Evolutionary conservation across 2,888 invertebrate genomes (phyloP).

Genomic region (Perizoma flavofasciatum): DNA sequence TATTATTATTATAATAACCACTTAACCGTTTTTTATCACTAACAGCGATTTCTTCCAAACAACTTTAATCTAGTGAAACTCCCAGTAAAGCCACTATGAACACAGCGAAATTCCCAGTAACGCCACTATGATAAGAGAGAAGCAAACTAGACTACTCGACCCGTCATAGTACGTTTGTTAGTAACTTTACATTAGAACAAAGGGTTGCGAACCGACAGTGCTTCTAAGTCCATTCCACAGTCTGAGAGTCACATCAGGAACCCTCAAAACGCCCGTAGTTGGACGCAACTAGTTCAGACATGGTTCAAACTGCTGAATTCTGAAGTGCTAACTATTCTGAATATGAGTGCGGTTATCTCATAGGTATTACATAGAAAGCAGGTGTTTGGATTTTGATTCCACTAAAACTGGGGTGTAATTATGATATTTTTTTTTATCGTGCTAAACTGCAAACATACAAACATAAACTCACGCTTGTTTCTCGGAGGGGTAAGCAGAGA

Average conservation of each 20-base stretch:
- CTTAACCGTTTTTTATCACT: no score
- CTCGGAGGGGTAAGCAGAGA: no score
- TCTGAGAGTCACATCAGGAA: conserved; percentile 27
- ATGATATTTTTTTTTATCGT: no score
- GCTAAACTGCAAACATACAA: no score
- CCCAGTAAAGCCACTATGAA: no score
- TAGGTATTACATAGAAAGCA: background rate
- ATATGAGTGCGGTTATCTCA: conserved; percentile 41
- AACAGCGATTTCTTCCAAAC: no score
- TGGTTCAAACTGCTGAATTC: conserved; percentile 52
- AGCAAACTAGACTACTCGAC: background rate
- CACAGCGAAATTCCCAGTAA: no score
- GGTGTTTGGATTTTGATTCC: background rate
- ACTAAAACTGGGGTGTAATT: no score
- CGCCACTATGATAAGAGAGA: no score
- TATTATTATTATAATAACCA: no score
- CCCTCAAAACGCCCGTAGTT: conserved; percentile 50
- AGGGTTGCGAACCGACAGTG: conserved; percentile 24
- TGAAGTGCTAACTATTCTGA: conserved; percentile 51
- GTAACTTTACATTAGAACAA: conserved; percentile 29
- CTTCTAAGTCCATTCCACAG: conserved; percentile 28
- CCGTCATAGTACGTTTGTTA: conserved; percentile 9
- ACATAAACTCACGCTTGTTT: no score
- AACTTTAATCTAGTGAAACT: no score
- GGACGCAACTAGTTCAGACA: conserved; percentile 49